Base-by-base conservation (phyloP, 2,113 vertebrate species). In the Mormyrus iriodes region DNA sequence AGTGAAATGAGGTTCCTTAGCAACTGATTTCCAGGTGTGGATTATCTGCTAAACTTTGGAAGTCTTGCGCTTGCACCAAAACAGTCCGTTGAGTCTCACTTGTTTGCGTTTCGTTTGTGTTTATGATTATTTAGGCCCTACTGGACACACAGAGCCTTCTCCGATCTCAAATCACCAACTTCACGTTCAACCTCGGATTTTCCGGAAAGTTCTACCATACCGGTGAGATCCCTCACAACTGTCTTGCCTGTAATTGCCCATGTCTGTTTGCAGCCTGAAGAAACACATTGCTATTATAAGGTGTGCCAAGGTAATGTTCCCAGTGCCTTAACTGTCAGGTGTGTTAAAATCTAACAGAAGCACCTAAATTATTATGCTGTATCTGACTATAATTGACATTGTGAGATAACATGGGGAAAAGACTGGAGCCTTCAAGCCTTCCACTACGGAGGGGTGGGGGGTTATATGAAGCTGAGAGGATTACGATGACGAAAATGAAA, bases 101-200 rank as follows among this genome's bases (percentile, higher is more conserved):
- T 1, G 91, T 91, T 90, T 39, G 49, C 92, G 51, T 92, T 93
- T 46, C 94, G 10, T 90, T 96, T 95, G 10, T 85, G 19, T 55
- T 83, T 89, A 49, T 31, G 8, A 61, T 91, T 93, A 10, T 87
- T 6, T 86, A 97, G 96, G 96, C 96, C 84, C 95, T 97, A 69
- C 96, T 97, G 93, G 95, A 97, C 90, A 96, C 96, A 89, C 96
- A 97, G 91, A 96, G 93, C 90, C 95, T 96, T 90, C 91, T 97
- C 90, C 95, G 96, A 90, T 90, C 95, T 91, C 96, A 96, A 88
- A 96, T 97, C 90, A 93, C 94, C 90, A 97, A 97, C 93, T 97
- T 97, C 91, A 97, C 96, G 27, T 97, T 97, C 95, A 97, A 97
- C 93, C 91, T 97, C 92, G 96, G 96, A 94, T 97, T 96, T 95